Evolutionary conservation across 2,113 vertebrate genomes (phyloP).

Genomic region (Tursiops truncatus): DNA sequence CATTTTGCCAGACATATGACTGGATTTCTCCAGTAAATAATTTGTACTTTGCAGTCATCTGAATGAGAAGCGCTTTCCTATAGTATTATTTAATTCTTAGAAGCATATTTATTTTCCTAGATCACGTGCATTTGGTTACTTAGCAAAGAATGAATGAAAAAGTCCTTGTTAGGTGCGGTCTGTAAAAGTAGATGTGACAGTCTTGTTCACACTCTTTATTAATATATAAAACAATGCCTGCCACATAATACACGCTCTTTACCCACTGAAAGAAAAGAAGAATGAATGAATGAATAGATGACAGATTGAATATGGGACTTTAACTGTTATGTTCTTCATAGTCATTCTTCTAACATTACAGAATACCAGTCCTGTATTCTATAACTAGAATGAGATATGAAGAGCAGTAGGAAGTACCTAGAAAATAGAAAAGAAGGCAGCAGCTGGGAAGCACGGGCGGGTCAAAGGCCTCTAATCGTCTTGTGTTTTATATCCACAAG

Average conservation of each 20-base stretch:
- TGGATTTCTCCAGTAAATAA: background rate
- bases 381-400: background rate
- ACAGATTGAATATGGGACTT: background rate
- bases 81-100: background rate
- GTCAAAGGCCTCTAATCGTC: constrained; percentile 87
- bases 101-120: background rate
- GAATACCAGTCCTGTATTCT: background rate
- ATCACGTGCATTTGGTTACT: background rate
- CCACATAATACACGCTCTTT: background rate
- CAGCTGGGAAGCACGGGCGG: constrained; percentile 82
- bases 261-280: background rate
- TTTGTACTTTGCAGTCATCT: background rate
- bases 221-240: background rate
- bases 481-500: constrained; percentile 85
- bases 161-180: background rate
- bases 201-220: background rate
- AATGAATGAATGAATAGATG: background rate
- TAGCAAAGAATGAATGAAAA: background rate
- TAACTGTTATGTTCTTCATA: background rate
- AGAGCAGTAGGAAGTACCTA: background rate
- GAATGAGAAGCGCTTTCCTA: background rate
- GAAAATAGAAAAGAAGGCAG: constrained; percentile 57
- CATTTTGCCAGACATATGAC: background rate
- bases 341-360: background rate
- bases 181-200: background rate